A percentile compares a stretch with the other conserved stretches of the same genome.
These are phyloP conservation scores for Venustaconcha ellipsiformis DNA, from an alignment of 1,140 invertebrate genomes.

Conservation along the genomic window DNA sequence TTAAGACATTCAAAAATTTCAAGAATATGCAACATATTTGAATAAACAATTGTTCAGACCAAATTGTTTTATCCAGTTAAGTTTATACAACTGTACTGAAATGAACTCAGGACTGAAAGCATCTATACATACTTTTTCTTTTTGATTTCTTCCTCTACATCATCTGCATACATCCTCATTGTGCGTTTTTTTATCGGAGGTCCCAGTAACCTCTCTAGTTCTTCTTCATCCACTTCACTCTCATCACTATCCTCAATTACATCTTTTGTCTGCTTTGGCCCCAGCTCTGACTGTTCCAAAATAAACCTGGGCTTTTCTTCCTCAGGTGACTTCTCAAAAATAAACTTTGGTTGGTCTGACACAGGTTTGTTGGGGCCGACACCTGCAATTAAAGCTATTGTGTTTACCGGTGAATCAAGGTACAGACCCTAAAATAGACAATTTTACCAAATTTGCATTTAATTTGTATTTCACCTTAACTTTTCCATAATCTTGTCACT, in stretches of 20 bases:
- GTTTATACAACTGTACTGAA: too few relatives aligned
- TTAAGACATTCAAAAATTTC: too few relatives aligned
- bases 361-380: neutral
- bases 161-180: slow-evolving; percentile 91
- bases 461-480: too few relatives aligned
- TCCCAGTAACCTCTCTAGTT: slow-evolving; percentile 47
- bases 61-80: too few relatives aligned
- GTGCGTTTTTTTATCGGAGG: slow-evolving; percentile 74
- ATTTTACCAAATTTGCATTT: too few relatives aligned
- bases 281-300: slow-evolving; percentile 27
- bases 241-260: slow-evolving; percentile 66
- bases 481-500: too few relatives aligned
- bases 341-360: neutral
- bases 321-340: neutral
- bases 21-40: too few relatives aligned
- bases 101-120: too few relatives aligned
- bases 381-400: too few relatives aligned
- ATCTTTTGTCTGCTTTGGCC: slow-evolving; percentile 41
- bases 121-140: slow-evolving; percentile 41
- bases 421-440: too few relatives aligned
- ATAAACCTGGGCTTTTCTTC: slow-evolving; percentile 23
- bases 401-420: too few relatives aligned
- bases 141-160: slow-evolving; percentile 78
- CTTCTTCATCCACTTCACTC: slow-evolving; percentile 45
- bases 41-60: too few relatives aligned